A percentile compares a stretch with the other conserved stretches of the same genome.
phyloP scores from a whole-genome alignment of 2,113 vertebrate genomes.

The Xiphias gladius region DNA sequence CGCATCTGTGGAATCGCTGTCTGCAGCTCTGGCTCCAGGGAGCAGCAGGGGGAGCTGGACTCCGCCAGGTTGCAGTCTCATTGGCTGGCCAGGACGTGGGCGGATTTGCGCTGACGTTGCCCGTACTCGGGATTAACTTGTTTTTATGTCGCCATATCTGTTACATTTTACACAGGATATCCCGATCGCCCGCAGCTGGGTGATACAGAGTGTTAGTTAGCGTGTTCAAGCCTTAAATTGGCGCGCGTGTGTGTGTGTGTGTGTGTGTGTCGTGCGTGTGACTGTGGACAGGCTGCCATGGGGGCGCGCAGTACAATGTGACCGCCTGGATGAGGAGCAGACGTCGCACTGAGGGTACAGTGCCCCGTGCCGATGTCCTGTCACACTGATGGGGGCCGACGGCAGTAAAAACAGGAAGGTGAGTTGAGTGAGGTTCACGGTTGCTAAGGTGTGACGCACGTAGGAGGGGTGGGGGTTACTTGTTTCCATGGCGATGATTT shows the following conservation, averaged over 20 bases:
- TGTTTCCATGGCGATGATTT: conserved; percentile 56
- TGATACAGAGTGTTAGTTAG: fast-evolving
- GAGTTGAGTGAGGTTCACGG: conserved; percentile 40
- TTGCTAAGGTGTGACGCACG: conserved; percentile 55
- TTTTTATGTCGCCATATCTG: conserved; percentile 79
- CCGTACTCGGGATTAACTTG: conserved; percentile 81
- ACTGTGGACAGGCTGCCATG: background rate
- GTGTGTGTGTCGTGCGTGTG: background rate
- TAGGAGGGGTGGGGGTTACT: conserved; percentile 2
- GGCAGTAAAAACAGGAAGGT: conserved; percentile 82
- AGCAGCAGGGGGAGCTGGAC: conserved; percentile 57
- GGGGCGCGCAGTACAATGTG: conserved; percentile 12
- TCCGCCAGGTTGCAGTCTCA: conserved; percentile 5
- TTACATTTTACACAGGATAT: conserved; percentile 20
- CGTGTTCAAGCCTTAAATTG: background rate
- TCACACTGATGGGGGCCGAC: conserved; percentile 81
- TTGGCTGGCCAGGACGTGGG: conserved; percentile 68
- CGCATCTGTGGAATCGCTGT: background rate
- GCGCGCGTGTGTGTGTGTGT: too few species aligned
- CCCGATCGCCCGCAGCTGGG: background rate
- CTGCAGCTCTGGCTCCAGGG: background rate
- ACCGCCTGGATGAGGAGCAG: conserved; percentile 49
- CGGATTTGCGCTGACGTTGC: conserved; percentile 70
- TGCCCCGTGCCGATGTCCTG: conserved; percentile 52
- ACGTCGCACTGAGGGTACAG: conserved; percentile 26